Evolutionary conservation across 23 tunicate genomes (phyloP).

Genomic region (Halocynthia aurantium): DNA sequence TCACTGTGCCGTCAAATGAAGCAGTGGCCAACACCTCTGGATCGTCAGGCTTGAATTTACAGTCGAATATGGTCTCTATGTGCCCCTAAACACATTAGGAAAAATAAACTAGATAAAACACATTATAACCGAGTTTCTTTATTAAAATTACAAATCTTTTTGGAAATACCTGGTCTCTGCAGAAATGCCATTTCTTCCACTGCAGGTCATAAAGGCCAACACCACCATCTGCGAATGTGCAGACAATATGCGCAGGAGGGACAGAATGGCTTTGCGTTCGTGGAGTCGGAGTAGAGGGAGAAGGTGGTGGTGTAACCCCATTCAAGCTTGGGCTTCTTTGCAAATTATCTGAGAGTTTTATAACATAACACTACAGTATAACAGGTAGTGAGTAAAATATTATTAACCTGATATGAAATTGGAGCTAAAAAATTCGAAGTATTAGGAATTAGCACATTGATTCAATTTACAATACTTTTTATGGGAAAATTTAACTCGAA

Average conservation of each 20-base stretch:
- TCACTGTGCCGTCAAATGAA: constrained; percentile 89
- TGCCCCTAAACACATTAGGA: constrained; percentile 42
- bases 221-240: constrained; percentile 87
- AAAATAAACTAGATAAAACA: too few relatives aligned
- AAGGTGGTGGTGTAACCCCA: not conserved
- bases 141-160: too few relatives aligned
- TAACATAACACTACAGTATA: too few relatives aligned
- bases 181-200: constrained; percentile 63
- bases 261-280: constrained; percentile 1
- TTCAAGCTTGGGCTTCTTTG: too few relatives aligned
- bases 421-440: too few relatives aligned
- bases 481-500: too few relatives aligned
- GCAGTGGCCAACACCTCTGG: constrained; percentile 78
- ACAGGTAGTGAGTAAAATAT: too few relatives aligned
- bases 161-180: constrained; percentile 51
- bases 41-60: constrained; percentile 77
- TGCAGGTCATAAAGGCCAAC: constrained; percentile 79
- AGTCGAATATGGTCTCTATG: constrained; percentile 90
- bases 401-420: too few relatives aligned
- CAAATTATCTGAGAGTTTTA: too few relatives aligned
- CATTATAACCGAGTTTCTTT: too few relatives aligned
- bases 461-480: too few relatives aligned
- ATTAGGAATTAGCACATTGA: too few relatives aligned
- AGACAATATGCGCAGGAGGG: constrained; percentile 76
- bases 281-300: not conserved